A percentile compares a stretch with the other conserved stretches of the same genome.
phyloP scores from a whole-genome alignment of 2,797 vertebrate species.

The Squalus acanthias region DNA sequence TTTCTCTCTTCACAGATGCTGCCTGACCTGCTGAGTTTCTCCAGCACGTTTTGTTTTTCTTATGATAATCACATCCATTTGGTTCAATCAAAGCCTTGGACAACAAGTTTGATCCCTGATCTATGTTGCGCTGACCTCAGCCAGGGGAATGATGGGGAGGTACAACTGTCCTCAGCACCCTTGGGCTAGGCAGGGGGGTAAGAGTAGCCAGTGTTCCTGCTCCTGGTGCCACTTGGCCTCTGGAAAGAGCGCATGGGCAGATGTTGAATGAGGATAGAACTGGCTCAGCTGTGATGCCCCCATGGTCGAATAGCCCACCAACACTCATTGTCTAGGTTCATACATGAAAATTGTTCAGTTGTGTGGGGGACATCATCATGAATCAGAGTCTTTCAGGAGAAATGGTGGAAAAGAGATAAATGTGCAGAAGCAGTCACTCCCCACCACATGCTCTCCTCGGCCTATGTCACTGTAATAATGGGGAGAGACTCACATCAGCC shows the following conservation, averaged over 20 bases:
- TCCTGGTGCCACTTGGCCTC: neutral
- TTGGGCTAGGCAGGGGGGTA: neutral
- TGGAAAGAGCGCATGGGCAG: neutral
- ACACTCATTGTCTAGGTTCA: neutral
- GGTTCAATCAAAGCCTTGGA: neutral
- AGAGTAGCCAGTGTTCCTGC: neutral
- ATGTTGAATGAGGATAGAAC: neutral
- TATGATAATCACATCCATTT: neutral
- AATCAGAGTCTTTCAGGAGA: neutral
- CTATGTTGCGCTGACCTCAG: neutral
- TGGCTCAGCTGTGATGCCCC: neutral
- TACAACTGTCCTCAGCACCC: neutral
- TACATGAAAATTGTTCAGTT: neutral
- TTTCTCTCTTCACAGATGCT: no score
- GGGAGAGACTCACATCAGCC: neutral
- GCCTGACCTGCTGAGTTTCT: no score
- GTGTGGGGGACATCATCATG: neutral
- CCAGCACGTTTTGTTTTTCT: neutral
- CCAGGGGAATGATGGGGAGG: neutral
- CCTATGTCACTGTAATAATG: neutral
- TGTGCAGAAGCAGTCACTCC: neutral
- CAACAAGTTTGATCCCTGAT: neutral
- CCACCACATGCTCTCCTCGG: neutral
- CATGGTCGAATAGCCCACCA: neutral
- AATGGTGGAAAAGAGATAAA: neutral